phyloP scores from a whole-genome alignment of 2,888 invertebrate species.

The Quadroppia sp. region DNA sequence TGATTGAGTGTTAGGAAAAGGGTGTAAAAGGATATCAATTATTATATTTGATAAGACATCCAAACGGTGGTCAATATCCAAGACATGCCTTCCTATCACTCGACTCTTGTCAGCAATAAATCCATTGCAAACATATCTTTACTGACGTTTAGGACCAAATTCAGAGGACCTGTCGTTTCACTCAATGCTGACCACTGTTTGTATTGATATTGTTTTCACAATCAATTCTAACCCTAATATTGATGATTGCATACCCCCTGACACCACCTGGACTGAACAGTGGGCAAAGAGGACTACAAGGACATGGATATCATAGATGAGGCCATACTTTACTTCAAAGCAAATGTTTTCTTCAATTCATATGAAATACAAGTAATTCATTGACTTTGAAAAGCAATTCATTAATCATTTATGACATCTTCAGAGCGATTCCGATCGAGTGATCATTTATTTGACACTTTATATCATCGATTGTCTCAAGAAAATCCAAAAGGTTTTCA shows the following conservation, averaged over 20 bases:
- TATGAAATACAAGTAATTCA: conserved; percentile 72
- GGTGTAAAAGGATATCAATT: too few species aligned
- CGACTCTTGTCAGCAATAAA: conserved; percentile 52
- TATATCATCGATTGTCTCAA: conserved; percentile 98
- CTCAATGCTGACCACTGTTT: conserved; percentile 37
- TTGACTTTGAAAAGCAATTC: not conserved
- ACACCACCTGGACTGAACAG: conserved; percentile 5
- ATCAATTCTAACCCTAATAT: conserved; percentile 5
- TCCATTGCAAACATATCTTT: conserved; percentile 57
- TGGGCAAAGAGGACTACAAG: conserved; percentile 27
- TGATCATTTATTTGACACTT: conserved; percentile 91
- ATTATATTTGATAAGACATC: too few species aligned
- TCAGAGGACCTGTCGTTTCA: conserved; percentile 55
- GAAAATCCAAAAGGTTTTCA: conserved; percentile 67
- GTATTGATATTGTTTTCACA: not conserved
- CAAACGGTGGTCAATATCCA: too few species aligned
- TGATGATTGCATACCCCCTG: too few species aligned
- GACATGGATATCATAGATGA: conserved; percentile 76
- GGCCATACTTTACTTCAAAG: conserved; percentile 93
- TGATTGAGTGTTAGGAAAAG: too few species aligned
- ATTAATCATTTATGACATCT: conserved; percentile 43
- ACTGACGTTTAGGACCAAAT: conserved; percentile 55
- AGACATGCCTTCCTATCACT: conserved; percentile 55
- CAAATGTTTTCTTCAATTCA: conserved; percentile 97
- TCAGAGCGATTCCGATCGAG: conserved; percentile 91